Evolutionary conservation across 2,888 invertebrate genomes (phyloP).

Genomic region (Idaea aversata): DNA sequence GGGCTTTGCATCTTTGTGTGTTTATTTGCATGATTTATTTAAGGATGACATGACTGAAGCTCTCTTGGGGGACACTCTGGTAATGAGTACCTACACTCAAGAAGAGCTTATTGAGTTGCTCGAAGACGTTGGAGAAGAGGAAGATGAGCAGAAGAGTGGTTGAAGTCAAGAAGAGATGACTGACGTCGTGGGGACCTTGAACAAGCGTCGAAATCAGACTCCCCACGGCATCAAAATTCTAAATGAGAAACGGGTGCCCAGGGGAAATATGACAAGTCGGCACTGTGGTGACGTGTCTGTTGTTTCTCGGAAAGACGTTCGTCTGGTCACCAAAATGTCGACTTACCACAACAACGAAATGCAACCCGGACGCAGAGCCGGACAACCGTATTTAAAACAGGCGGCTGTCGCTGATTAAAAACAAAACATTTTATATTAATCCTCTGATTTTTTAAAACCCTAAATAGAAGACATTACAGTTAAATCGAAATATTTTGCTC

Average conservation of each 20-base stretch:
- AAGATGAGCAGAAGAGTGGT: too few relatives aligned
- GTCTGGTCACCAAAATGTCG: not conserved
- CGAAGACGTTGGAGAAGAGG: too few relatives aligned
- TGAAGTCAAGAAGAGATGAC: too few relatives aligned
- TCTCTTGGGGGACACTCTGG: too few relatives aligned
- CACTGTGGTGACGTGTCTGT: constrained; percentile 22
- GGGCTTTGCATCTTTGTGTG: too few relatives aligned
- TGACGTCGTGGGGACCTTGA: constrained; percentile 24
- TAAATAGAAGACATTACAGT: too few relatives aligned
- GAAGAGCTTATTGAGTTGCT: too few relatives aligned
- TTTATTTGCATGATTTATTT: too few relatives aligned
- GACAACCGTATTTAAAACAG: constrained; percentile 6
- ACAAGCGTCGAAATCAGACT: constrained; percentile 5
- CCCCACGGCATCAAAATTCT: constrained; percentile 11
- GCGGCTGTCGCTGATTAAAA: constrained; percentile 23
- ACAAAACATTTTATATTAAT: too few relatives aligned
- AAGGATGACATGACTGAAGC: too few relatives aligned
- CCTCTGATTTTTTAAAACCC: too few relatives aligned
- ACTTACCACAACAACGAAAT: constrained; percentile 20
- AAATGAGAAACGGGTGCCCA: constrained; percentile 4
- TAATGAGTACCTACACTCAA: too few relatives aligned
- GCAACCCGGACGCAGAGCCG: constrained; percentile 18
- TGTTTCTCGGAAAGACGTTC: not conserved
- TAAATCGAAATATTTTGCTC: not conserved
- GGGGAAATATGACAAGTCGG: constrained; percentile 12